Evolutionary conservation across 2,888 invertebrate genomes (phyloP).

Genomic region (Cecidostiba fungosa): DNA sequence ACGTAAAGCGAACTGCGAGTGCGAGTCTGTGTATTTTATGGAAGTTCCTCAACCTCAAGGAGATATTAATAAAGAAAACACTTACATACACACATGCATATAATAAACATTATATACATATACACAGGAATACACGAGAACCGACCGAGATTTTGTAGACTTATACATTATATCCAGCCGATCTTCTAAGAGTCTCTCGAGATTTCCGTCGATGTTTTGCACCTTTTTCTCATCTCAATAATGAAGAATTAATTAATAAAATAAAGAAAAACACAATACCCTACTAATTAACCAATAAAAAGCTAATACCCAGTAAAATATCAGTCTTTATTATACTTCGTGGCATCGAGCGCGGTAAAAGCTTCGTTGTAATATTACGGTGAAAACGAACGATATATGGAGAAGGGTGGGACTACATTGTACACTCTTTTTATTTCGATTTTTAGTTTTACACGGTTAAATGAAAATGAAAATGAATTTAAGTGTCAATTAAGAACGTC

Average conservation of each 20-base stretch:
- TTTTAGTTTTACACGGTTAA: too few relatives aligned
- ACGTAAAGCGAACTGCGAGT: conserved; percentile 57
- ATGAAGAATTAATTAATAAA: background rate
- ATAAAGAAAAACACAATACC: conserved; percentile 4
- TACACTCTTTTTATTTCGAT: too few relatives aligned
- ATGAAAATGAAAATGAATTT: too few relatives aligned
- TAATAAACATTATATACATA: background rate
- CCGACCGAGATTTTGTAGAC: conserved; percentile 76
- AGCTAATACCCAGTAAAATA: conserved; percentile 26
- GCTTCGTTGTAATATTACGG: background rate
- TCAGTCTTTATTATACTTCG: conserved; percentile 21
- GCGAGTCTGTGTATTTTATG: conserved; percentile 75
- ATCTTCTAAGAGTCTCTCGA: conserved; percentile 69
- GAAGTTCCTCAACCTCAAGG: conserved; percentile 78
- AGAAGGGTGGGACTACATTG: too few relatives aligned
- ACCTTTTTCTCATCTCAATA: conserved; percentile 48
- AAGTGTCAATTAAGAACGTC: too few relatives aligned
- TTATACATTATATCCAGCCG: conserved; percentile 65
- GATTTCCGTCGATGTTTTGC: conserved; percentile 71
- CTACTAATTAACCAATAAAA: conserved; percentile 15
- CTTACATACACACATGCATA: background rate
- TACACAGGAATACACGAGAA: conserved; percentile 28
- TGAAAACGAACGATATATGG: background rate
- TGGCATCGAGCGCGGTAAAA: background rate
- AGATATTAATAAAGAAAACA: conserved; percentile 34